These are phyloP conservation scores for Lynx canadensis DNA, from an alignment of 2,113 vertebrate genomes.

Conservation along the genomic window DNA sequence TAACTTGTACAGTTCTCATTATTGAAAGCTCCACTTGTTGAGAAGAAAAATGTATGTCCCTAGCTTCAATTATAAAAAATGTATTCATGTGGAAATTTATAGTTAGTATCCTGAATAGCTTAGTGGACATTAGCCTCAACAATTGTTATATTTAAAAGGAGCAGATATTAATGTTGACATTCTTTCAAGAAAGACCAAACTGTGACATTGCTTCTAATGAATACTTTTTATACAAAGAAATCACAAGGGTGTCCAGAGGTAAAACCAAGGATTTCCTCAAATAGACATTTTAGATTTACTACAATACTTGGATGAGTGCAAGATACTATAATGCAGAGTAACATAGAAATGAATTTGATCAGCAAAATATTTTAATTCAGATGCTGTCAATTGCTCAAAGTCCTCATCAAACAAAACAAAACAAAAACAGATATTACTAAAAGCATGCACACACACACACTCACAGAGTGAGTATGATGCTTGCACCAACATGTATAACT, in stretches of 20 bases:
- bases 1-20: neutral
- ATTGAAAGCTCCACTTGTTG: neutral
- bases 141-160: neutral
- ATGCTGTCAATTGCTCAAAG: neutral
- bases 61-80: neutral
- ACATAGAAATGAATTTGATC: neutral
- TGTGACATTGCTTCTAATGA: neutral
- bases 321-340: neutral
- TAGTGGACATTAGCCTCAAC: neutral
- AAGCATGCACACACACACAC: neutral
- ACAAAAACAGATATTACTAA: neutral
- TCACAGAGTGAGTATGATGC: neutral
- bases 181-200: neutral
- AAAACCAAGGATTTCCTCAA: neutral
- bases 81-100: neutral
- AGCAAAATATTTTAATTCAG: neutral
- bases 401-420: neutral
- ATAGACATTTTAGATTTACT: neutral
- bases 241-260: neutral
- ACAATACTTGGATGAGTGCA: accelerated
- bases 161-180: neutral
- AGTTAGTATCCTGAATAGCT: neutral
- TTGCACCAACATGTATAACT: neutral
- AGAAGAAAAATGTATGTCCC: neutral
- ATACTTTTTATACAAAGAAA: neutral